These are phyloP conservation scores for Brachionus rubens DNA, from an alignment of 1,140 invertebrate genomes.

Conservation along the genomic window DNA sequence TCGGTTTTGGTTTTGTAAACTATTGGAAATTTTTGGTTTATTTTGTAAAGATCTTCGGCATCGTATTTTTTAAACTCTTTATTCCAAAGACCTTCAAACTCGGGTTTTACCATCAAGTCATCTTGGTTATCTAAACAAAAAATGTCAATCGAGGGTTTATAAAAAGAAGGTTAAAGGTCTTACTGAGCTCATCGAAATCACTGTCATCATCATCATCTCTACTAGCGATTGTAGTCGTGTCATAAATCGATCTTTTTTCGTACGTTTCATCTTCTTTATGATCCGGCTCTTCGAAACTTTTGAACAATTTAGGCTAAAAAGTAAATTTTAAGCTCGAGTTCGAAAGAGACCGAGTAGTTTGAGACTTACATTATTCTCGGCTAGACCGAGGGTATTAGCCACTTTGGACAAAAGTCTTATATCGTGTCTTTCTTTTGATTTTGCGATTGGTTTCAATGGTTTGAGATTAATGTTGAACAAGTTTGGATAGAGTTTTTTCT, in stretches of 20 bases:
- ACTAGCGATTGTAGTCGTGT: constrained; percentile 48
- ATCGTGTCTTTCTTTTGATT: constrained; percentile 9
- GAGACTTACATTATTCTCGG: neutral
- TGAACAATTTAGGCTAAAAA: constrained; percentile 10
- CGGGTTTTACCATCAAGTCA: constrained; percentile 55
- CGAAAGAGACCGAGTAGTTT: neutral
- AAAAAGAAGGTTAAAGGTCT: neutral
- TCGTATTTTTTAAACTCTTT: constrained; percentile 54
- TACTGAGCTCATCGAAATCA: constrained; percentile 35
- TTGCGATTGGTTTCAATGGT: constrained; percentile 32
- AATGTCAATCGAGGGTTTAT: neutral
- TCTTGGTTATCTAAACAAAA: constrained; percentile 3
- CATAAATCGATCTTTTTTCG: constrained; percentile 34
- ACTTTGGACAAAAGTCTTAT: constrained; percentile 31
- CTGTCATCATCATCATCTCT: constrained; percentile 33
- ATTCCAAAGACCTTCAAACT: constrained; percentile 60
- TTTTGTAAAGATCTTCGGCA: constrained; percentile 52
- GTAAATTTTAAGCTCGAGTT: too few species aligned
- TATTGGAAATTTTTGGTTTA: constrained; percentile 49
- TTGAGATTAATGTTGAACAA: constrained; percentile 52
- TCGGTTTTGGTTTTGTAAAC: constrained; percentile 59
- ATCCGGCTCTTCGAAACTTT: neutral
- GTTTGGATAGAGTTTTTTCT: constrained; percentile 54
- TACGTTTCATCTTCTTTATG: constrained; percentile 9
- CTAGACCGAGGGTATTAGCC: constrained; percentile 13